Evolutionary conservation across 2,888 invertebrate genomes (phyloP).

Genomic region (Apotomis betuletana): DNA sequence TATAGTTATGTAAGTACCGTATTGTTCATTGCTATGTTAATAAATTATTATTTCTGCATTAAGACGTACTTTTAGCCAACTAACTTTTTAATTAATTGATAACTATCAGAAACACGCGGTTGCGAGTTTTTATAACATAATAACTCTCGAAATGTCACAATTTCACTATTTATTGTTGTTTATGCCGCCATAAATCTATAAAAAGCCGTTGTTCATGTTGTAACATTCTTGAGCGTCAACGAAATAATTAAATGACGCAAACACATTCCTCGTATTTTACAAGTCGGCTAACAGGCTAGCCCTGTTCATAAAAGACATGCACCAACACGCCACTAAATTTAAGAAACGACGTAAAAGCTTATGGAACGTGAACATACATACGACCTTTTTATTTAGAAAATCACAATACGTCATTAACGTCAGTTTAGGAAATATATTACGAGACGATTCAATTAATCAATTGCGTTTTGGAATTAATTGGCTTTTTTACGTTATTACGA

Average conservation of each 20-base stretch:
- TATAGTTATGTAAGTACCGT: too few species aligned
- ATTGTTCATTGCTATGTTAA: too few species aligned
- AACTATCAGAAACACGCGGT: background rate
- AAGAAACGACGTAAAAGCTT: background rate
- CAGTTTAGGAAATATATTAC: constrained; percentile 13
- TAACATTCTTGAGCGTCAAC: constrained; percentile 12
- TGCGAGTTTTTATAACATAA: background rate
- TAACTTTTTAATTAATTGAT: background rate
- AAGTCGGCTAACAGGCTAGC: constrained; percentile 5
- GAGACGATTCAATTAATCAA: constrained; percentile 14
- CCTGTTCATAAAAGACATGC: constrained; percentile 15
- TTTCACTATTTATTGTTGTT: constrained; percentile 8
- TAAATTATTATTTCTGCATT: too few species aligned
- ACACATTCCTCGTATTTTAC: constrained; percentile 24
- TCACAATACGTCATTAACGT: constrained; percentile 20
- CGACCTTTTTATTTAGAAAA: background rate
- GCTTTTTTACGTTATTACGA: constrained; percentile 12
- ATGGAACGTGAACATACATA: background rate
- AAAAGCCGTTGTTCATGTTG: constrained; percentile 13
- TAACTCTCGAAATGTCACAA: background rate
- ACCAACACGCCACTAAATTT: background rate
- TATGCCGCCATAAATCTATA: constrained; percentile 6
- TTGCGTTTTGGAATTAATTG: constrained; percentile 11
- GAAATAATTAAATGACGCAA: constrained; percentile 17
- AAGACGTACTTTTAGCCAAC: background rate